Base-by-base conservation (phyloP, 2,888 invertebrate species). In the Andrena hattorfiana region DNA sequence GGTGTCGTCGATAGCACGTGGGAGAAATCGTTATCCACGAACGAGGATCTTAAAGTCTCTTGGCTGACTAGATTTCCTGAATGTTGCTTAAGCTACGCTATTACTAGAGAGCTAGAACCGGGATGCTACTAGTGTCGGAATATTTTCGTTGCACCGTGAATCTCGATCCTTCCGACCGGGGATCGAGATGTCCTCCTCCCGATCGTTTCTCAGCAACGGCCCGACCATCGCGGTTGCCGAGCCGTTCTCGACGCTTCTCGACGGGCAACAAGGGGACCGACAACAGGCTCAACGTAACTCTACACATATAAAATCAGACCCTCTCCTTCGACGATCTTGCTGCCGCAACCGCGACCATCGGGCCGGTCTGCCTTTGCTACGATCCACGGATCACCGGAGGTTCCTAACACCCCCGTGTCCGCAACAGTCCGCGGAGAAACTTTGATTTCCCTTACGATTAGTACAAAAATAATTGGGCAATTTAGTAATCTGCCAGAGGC, bases 381-480 rank as follows among this genome's bases (percentile, higher is more conserved):
- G 68, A 70, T 64, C 71, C 26, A 62, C 48, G 72, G 62, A 64
- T 26, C 16, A 74, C 66, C 66, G 71, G 64, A 48, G 26, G 5
- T 28, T 54, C 20, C 35, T 28, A 28, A 56, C 26, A 28, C 80
- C 30, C 32, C 63, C 56, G 23, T 59, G 26, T 42, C 72, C 59
- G 51, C 71, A 70, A 26, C 66, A 60, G 54, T 42, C 69, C 73
- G 77, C 83, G 70, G 81, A 81, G 71, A 78, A 77, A 84, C 30
- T 67, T 67, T 77, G 62, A 67, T 69, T 76, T 83, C 56, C 56
- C 75, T 91, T 90, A 90, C 77, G 89, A 91, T 89, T 91, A 90
- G 92, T 93, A 94, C 86, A 93, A 93, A 94, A 94, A 94, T 94
- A 94, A 93, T 90, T 91, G 90, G 90, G 90, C 89, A 89, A 90